Evolutionary conservation across 2,888 invertebrate species (phyloP).

Genomic region (Colostygia pectinataria): DNA sequence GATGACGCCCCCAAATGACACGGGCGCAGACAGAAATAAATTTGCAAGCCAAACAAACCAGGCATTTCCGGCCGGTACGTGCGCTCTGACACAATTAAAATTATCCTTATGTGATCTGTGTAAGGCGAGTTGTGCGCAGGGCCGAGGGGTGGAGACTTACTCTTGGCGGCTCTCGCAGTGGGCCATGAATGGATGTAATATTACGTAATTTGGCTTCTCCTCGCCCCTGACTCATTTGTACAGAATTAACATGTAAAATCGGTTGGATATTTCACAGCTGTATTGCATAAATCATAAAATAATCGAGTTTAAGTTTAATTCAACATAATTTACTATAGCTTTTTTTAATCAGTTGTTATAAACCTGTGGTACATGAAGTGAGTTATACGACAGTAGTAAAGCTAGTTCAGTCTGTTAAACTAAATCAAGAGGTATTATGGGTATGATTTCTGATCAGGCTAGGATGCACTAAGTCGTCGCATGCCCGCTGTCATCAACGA

Average conservation of each 20-base stretch:
- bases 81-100: slow-evolving; percentile 67
- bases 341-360: too few species aligned
- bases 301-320: slow-evolving; percentile 27
- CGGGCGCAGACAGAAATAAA: slow-evolving; percentile 73
- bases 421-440: background rate
- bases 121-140: slow-evolving; percentile 31
- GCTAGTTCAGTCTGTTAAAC: too few species aligned
- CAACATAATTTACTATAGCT: too few species aligned
- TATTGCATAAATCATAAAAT: slow-evolving; percentile 53
- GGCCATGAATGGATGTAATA: slow-evolving; percentile 67
- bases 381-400: too few species aligned
- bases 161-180: slow-evolving; percentile 54
- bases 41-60: slow-evolving; percentile 76
- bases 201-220: slow-evolving; percentile 66
- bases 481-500: slow-evolving; percentile 31
- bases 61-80: slow-evolving; percentile 75
- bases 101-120: slow-evolving; percentile 45
- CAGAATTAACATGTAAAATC: slow-evolving; percentile 65
- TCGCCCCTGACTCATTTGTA: slow-evolving; percentile 64
- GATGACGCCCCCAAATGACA: slow-evolving; percentile 77
- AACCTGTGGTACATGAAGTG: too few species aligned
- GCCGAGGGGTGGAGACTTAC: slow-evolving; percentile 39
- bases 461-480: slow-evolving; percentile 38
- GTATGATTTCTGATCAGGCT: slow-evolving; percentile 21
- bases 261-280: slow-evolving; percentile 58